A percentile compares a stretch with the other conserved stretches of the same genome.
phyloP scores from a whole-genome alignment of 2,888 invertebrate species.

The Diploptera punctata region DNA sequence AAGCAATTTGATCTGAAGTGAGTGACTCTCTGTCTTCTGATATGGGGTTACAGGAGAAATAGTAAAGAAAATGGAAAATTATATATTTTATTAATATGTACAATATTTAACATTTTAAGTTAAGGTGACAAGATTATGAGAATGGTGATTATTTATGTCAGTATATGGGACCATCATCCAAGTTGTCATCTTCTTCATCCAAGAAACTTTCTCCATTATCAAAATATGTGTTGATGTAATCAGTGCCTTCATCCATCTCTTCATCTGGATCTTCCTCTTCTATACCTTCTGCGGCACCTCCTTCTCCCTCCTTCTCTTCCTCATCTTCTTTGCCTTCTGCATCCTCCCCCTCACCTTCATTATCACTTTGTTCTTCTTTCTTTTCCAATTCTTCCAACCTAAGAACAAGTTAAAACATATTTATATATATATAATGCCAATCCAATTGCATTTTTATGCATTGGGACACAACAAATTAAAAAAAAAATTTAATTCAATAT shows the following conservation, averaged over 20 bases:
- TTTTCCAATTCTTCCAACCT: slow-evolving; percentile 71
- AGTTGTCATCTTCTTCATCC: slow-evolving; percentile 85
- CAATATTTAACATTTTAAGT: too few relatives aligned
- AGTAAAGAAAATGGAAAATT: too few relatives aligned
- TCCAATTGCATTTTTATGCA: background rate
- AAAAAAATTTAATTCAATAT: too few relatives aligned
- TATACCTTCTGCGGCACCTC: slow-evolving; percentile 64
- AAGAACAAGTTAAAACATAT: too few relatives aligned
- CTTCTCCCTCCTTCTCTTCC: slow-evolving; percentile 62
- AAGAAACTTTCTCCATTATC: slow-evolving; percentile 83
- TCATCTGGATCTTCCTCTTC: slow-evolving; percentile 66
- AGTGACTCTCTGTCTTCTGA: too few relatives aligned
- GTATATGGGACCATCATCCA: slow-evolving; percentile 84
- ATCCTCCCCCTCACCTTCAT: slow-evolving; percentile 57
- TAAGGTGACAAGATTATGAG: too few relatives aligned
- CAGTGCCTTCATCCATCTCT: slow-evolving; percentile 89
- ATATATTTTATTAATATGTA: too few relatives aligned
- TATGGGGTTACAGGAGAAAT: too few relatives aligned
- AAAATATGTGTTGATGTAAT: slow-evolving; percentile 87
- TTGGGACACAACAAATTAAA: background rate
- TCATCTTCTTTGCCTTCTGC: slow-evolving; percentile 59
- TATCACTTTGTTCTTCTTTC: slow-evolving; percentile 57
- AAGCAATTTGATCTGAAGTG: too few relatives aligned
- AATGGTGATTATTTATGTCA: too few relatives aligned
- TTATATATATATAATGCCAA: too few relatives aligned